Evolutionary conservation across 2,888 invertebrate genomes (phyloP), one percentile per base, ranked within the genome.

Genomic region (Pristionchus fissidentatus): DNA sequence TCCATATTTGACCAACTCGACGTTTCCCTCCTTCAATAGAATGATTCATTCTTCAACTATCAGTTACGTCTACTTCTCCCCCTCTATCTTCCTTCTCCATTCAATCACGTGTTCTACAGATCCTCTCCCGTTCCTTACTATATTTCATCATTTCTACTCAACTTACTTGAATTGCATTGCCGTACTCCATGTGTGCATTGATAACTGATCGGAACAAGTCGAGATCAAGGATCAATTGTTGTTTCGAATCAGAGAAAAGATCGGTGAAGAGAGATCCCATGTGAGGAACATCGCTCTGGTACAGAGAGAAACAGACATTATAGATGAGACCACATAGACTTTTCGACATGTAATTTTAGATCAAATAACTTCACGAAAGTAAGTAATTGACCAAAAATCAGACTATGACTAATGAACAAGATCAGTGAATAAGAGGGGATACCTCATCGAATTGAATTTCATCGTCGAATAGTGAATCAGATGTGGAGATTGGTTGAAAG

Each of bases 161-260:
- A 49, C 75, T 29, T n/a, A 85, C 84, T 32, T 80, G 75, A 57
- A 75, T 57, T 15, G 80, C 84, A 22, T 80, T 81, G 0, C 87
- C 86, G 79, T 89, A 89, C 81, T 87, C 90, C 35, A 46, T 57
- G 19, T 77, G 77, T 7, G 60, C 60, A 60, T 75, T 52, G 57
- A 83, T 52, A 19, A 77, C 41, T 26, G 83, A 43, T 43, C 85
- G 84, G 82, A 92, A 90, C 52, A 91, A 38, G 80, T 92, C 91
- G 77, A 92, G 79, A 86, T 91, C 91, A 57, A 92, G 84, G 43
- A 91, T 86, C 26, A 92, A 75, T 57, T 91, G 90, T 32, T 88
- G 79, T 26, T 89, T 84, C 10, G 92, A 92, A 85, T 91, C 91
- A 70, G 88, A 86, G 85, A 92, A 86, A 77, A 91, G 88, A 73